Percentiles rank a stretch among this genome's conserved stretches.
These are phyloP conservation scores for Tenrec ecaudatus DNA, from an alignment of 2,113 vertebrate species.

Conservation along the genomic window DNA sequence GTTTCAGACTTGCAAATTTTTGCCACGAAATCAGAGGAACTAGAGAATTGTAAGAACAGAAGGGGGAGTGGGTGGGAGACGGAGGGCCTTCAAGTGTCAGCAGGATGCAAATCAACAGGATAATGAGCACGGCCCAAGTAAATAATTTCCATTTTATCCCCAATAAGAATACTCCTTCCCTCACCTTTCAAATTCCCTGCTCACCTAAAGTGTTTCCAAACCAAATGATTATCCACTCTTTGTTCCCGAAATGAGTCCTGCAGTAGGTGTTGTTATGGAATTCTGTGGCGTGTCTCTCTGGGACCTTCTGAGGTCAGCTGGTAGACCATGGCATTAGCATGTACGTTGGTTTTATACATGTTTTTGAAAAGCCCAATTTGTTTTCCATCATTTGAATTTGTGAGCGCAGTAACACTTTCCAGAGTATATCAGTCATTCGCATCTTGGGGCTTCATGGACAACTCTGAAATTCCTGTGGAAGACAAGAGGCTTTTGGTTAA, in stretches of 20 bases:
- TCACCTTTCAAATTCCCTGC: constrained; percentile 77
- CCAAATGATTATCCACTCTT: constrained; percentile 75
- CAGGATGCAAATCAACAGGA: constrained; percentile 74
- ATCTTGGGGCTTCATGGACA: constrained; percentile 70
- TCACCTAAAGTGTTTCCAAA: constrained; percentile 65
- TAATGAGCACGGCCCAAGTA: constrained; percentile 77
- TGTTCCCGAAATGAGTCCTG: constrained; percentile 71
- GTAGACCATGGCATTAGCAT: constrained; percentile 70
- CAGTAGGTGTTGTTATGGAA: constrained; percentile 73
- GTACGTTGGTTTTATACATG: constrained; percentile 71
- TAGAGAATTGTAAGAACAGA: constrained; percentile 69
- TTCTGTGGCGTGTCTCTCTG: constrained; percentile 74
- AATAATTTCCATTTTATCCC: constrained; percentile 82
- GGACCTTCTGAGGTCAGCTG: constrained; percentile 61
- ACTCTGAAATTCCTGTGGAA: constrained; percentile 68
- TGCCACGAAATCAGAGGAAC: constrained; percentile 76
- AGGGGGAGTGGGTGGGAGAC: constrained; percentile 46
- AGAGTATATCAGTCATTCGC: constrained; percentile 67
- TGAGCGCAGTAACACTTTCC: constrained; percentile 56
- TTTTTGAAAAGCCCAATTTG: constrained; percentile 74
- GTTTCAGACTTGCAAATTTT: constrained; percentile 82
- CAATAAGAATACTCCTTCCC: constrained; percentile 68
- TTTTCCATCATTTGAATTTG: constrained; percentile 79
- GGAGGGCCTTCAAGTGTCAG: constrained; percentile 76
- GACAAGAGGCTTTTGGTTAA: constrained; percentile 58